Conservation (phyloP, 2,888 invertebrate genomes). For the Spilarctia lutea region DNA sequence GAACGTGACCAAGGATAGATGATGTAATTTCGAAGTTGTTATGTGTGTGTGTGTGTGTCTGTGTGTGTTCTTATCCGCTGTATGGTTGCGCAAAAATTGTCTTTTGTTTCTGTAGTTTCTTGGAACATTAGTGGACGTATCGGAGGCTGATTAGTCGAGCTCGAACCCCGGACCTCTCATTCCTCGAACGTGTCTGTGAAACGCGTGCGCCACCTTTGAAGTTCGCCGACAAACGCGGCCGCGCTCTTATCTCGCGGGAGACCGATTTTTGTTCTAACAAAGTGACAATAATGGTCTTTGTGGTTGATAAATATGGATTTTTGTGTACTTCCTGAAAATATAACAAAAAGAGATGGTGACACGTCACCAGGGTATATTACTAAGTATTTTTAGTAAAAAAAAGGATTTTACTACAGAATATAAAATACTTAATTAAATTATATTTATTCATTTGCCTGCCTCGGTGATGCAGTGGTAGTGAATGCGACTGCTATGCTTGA, state of each 20-base stretch:
- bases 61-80: not conserved
- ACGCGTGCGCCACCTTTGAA: slow-evolving; percentile 76
- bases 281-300: slow-evolving; percentile 83
- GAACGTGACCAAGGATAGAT: not conserved
- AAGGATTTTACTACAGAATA: not conserved
- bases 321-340: slow-evolving; percentile 63
- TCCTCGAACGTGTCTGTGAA: slow-evolving; percentile 72
- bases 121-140: slow-evolving; percentile 69
- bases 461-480: no score
- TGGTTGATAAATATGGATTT: slow-evolving; percentile 77
- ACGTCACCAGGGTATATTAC: not conserved
- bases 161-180: slow-evolving; percentile 76
- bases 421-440: not conserved
- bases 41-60: not conserved
- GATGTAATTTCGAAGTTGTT: not conserved
- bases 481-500: no score
- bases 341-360: slow-evolving; percentile 10
- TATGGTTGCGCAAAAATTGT: slow-evolving; percentile 14
- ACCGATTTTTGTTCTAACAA: slow-evolving; percentile 79
- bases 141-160: slow-evolving; percentile 74
- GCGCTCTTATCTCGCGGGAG: slow-evolving; percentile 79
- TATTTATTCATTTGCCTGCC: no score
- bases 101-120: slow-evolving; percentile 39
- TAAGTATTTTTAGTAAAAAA: not conserved
- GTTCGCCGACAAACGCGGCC: slow-evolving; percentile 79